Conservation (phyloP, 1,140 invertebrate species). For the Pseudachorutes palmiensis region DNA sequence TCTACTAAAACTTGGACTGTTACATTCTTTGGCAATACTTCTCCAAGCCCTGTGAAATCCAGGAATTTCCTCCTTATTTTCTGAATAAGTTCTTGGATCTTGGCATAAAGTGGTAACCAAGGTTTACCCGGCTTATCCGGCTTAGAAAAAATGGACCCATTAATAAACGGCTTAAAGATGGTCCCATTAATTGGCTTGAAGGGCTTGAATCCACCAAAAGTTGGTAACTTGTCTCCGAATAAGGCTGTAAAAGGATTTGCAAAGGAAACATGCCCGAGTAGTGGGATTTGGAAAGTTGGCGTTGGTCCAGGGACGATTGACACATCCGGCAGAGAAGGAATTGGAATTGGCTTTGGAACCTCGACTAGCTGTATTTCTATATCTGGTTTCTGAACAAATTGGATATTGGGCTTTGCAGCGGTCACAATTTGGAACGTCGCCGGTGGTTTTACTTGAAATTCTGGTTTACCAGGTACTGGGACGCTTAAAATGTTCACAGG, state of each 20-base stretch:
- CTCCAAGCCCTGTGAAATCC: background rate
- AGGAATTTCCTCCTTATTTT: background rate
- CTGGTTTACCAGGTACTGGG: background rate
- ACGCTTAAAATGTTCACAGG: background rate
- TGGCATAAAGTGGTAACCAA: background rate
- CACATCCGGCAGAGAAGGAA: background rate
- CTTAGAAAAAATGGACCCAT: too few relatives aligned
- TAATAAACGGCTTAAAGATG: too few relatives aligned
- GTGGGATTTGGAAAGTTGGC: background rate
- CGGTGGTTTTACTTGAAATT: background rate
- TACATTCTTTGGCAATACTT: background rate
- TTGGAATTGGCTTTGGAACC: background rate
- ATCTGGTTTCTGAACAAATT: constrained; percentile 9
- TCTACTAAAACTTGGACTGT: background rate
- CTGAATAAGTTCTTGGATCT: background rate
- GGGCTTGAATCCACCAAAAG: background rate
- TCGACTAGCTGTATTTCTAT: background rate
- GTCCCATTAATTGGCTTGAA: background rate
- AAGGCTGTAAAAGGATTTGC: background rate
- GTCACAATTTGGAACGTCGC: background rate
- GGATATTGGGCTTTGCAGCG: background rate
- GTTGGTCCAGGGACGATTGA: background rate
- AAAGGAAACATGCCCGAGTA: background rate
- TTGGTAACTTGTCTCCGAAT: background rate
- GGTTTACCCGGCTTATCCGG: background rate